Evolutionary conservation across 2,797 vertebrate genomes (phyloP).

Genomic region (Chelmon rostratus): DNA sequence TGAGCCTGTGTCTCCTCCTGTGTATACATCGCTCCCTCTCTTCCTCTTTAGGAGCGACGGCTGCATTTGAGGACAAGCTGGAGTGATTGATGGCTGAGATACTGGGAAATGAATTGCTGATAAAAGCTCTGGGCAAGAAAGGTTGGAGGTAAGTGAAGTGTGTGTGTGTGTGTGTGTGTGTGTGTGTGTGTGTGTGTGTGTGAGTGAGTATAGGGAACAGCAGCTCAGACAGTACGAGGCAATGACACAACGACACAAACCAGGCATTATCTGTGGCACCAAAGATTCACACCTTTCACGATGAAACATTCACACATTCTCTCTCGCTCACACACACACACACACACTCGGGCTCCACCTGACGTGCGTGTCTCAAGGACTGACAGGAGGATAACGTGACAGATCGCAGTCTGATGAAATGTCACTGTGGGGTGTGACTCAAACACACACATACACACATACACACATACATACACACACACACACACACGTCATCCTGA

Average conservation of each 20-base stretch:
- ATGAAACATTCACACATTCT: constrained; percentile 48
- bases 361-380: constrained; percentile 31
- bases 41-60: constrained; percentile 61
- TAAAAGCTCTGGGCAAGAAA: constrained; percentile 76
- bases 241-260: constrained; percentile 59
- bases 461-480: no score
- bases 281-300: constrained; percentile 54
- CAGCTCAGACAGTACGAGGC: constrained; percentile 44
- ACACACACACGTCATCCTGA: constrained; percentile 13
- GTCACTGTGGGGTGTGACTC: constrained; percentile 37
- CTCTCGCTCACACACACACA: neutral
- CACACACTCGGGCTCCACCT: constrained; percentile 20
- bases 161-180: constrained; percentile 24
- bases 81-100: constrained; percentile 82
- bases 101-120: constrained; percentile 83
- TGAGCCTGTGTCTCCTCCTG: constrained; percentile 53
- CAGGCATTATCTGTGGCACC: constrained; percentile 55
- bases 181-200: constrained; percentile 16
- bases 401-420: constrained; percentile 64
- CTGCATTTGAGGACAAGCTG: constrained; percentile 77
- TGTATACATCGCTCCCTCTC: constrained; percentile 57
- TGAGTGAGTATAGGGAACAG: constrained; percentile 16
- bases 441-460: constrained; percentile 22
- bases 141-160: constrained; percentile 53
- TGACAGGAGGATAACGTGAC: constrained; percentile 63